phyloP scores from a whole-genome alignment of 2,888 invertebrate genomes.

The Emmelina monodactyla region DNA sequence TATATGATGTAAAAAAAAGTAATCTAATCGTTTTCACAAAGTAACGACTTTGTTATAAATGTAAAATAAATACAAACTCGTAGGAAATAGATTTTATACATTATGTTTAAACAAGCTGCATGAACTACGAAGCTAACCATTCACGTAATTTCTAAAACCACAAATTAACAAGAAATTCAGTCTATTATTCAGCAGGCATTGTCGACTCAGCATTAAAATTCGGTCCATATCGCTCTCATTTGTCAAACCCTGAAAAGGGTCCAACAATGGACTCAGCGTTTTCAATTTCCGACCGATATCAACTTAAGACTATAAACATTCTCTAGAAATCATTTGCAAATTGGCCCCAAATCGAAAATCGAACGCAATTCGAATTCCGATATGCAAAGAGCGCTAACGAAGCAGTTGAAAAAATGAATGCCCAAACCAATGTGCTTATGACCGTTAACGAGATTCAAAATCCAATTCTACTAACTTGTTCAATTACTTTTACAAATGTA shows the following conservation, averaged over 20 bases:
- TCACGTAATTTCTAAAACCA: too few relatives aligned
- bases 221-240: too few relatives aligned
- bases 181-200: too few relatives aligned
- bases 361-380: slow-evolving; percentile 23
- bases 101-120: too few relatives aligned
- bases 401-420: slow-evolving; percentile 13
- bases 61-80: too few relatives aligned
- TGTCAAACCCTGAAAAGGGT: not conserved
- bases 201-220: too few relatives aligned
- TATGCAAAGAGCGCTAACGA: slow-evolving; percentile 22
- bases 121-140: too few relatives aligned
- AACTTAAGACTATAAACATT: not conserved
- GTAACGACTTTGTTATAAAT: too few relatives aligned
- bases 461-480: slow-evolving; percentile 5
- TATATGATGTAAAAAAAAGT: too few relatives aligned
- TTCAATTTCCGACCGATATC: not conserved
- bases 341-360: slow-evolving; percentile 23
- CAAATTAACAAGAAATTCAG: too few relatives aligned
- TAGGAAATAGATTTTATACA: too few relatives aligned
- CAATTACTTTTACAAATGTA: slow-evolving; percentile 9
- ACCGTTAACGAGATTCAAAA: slow-evolving; percentile 15
- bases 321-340: slow-evolving; percentile 17
- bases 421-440: slow-evolving; percentile 10
- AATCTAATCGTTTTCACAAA: too few relatives aligned
- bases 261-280: not conserved